phyloP scores from a whole-genome alignment of 1,140 invertebrate species.

The Zaprionus kolodkinae region DNA sequence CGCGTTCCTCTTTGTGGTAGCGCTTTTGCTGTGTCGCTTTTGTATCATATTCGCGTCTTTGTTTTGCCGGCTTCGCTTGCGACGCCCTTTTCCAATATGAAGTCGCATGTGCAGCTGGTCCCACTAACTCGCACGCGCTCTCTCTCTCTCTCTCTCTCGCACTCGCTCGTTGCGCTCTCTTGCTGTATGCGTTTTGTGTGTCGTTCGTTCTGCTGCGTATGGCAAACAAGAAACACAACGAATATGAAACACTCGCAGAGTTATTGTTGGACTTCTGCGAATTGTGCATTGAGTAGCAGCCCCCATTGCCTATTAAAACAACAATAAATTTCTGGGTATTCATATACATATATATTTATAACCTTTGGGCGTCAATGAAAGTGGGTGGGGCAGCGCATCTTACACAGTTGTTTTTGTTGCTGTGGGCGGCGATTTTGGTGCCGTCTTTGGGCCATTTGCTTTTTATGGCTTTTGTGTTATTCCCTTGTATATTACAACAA shows the following conservation, averaged over 20 bases:
- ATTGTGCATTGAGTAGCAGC: neutral
- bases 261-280: slow-evolving; percentile 3
- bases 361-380: neutral
- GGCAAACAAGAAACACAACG: neutral
- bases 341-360: slow-evolving; percentile 20
- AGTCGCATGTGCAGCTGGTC: slow-evolving; percentile 52
- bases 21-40: slow-evolving; percentile 56
- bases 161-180: neutral
- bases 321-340: slow-evolving; percentile 19
- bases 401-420: slow-evolving; percentile 11
- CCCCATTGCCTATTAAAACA: slow-evolving; percentile 5
- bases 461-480: slow-evolving; percentile 20
- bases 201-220: neutral
- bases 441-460: slow-evolving; percentile 19
- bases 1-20: slow-evolving; percentile 35
- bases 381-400: neutral
- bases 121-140: slow-evolving; percentile 6
- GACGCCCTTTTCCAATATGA: slow-evolving; percentile 77
- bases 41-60: slow-evolving; percentile 71
- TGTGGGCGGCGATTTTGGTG: slow-evolving; percentile 17
- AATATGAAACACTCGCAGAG: slow-evolving; percentile 5
- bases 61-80: slow-evolving; percentile 73
- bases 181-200: neutral
- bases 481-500: slow-evolving; percentile 18
- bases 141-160: slow-evolving; percentile 5